These are phyloP conservation scores for Crossocerus cetratus DNA, from an alignment of 2,888 invertebrate genomes.

Conservation along the genomic window DNA sequence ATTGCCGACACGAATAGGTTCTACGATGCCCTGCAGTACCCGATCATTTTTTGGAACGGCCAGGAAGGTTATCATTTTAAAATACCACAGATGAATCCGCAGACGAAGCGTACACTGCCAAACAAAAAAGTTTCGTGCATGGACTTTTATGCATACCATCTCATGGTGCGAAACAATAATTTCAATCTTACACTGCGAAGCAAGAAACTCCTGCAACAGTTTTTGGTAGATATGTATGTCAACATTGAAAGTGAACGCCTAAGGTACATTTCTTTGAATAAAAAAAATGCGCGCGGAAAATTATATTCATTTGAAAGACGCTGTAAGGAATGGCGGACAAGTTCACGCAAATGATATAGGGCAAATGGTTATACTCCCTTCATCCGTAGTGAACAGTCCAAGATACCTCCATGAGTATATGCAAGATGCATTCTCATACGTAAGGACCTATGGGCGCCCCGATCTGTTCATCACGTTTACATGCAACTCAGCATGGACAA, in stretches of 20 bases:
- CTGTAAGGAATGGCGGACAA: slow-evolving; percentile 52
- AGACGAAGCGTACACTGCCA: slow-evolving; percentile 39
- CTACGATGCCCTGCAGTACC: slow-evolving; percentile 74
- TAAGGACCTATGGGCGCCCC: slow-evolving; percentile 67
- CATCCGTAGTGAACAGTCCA: slow-evolving; percentile 66
- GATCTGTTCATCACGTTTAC: slow-evolving; percentile 72
- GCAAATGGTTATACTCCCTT: slow-evolving; percentile 42
- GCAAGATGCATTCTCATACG: slow-evolving; percentile 57
- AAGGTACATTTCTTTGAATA: slow-evolving; percentile 65
- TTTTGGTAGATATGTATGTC: slow-evolving; percentile 71
- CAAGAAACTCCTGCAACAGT: slow-evolving; percentile 67
- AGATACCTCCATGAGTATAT: slow-evolving; percentile 65
- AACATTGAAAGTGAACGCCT: slow-evolving; percentile 72
- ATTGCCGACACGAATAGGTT: slow-evolving; percentile 63
- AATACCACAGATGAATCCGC: slow-evolving; percentile 31
- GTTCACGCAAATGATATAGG: slow-evolving; percentile 27
- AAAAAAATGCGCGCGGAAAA: slow-evolving; percentile 66
- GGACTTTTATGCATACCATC: slow-evolving; percentile 40
- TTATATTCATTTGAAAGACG: slow-evolving; percentile 64
- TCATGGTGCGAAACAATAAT: slow-evolving; percentile 62
- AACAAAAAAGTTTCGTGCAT: slow-evolving; percentile 60
- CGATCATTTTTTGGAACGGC: slow-evolving; percentile 61
- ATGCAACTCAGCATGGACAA: slow-evolving; percentile 51
- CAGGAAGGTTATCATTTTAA: neutral
- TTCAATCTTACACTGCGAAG: slow-evolving; percentile 62